A percentile compares a stretch with the other conserved stretches of the same genome.
phyloP scores from a whole-genome alignment of 2,797 vertebrate species.

The Pachyuromys duprasi region DNA sequence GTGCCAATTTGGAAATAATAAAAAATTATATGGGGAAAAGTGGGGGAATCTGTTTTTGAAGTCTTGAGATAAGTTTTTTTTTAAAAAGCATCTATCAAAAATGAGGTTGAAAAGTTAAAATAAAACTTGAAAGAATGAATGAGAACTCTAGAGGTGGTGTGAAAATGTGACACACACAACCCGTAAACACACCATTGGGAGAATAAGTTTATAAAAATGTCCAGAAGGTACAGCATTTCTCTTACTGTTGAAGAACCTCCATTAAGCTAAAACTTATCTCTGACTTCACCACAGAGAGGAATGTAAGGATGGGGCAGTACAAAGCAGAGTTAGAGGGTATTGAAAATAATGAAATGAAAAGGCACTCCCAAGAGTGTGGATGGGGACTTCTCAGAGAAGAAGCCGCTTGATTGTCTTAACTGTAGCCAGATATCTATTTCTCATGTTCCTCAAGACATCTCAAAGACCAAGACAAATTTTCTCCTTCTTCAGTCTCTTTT shows the following conservation, averaged over 20 bases:
- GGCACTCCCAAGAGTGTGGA: neutral
- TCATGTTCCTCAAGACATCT: neutral
- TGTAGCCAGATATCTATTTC: neutral
- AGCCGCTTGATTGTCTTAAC: neutral
- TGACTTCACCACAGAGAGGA: neutral
- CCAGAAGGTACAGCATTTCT: neutral
- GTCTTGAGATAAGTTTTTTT: neutral
- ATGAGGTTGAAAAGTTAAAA: neutral
- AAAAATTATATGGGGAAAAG: neutral
- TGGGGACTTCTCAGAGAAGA: neutral
- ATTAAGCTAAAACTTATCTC: neutral
- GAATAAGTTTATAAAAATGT: neutral
- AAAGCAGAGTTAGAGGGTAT: neutral
- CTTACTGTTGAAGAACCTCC: neutral
- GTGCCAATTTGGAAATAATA: neutral
- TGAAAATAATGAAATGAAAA: neutral
- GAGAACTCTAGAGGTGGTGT: neutral
- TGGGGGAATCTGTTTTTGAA: neutral
- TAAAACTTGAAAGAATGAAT: neutral
- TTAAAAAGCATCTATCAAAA: slow-evolving; percentile 42
- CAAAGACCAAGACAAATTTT: neutral
- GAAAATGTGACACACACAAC: neutral
- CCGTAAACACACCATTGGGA: neutral
- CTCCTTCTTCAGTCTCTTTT: neutral
- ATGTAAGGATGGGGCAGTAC: neutral